Evolutionary conservation across 2,888 invertebrate genomes (phyloP).

Genomic region (Barypeithes pellucidus): DNA sequence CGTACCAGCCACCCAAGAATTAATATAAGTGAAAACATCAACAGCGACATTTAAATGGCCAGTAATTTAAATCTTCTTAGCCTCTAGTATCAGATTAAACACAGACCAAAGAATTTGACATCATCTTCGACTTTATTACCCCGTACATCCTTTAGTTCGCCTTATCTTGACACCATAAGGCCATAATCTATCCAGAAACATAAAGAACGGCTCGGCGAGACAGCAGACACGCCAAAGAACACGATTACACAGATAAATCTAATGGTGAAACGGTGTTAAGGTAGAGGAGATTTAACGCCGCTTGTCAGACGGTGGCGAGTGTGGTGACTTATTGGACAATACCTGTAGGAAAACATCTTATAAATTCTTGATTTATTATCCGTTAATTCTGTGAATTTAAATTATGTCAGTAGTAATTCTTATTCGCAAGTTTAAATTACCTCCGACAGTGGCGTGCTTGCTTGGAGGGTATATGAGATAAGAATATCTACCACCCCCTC

Average conservation of each 20-base stretch:
- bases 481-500: not conserved
- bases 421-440: too few species aligned
- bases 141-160: slow-evolving; percentile 28
- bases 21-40: not conserved
- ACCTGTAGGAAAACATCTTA: slow-evolving; percentile 57
- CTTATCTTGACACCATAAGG: slow-evolving; percentile 41
- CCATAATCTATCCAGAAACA: slow-evolving; percentile 43
- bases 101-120: slow-evolving; percentile 41
- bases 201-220: slow-evolving; percentile 57
- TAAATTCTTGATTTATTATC: slow-evolving; percentile 35
- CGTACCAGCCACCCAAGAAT: too few species aligned
- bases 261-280: slow-evolving; percentile 71
- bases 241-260: slow-evolving; percentile 71
- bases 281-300: slow-evolving; percentile 65
- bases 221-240: slow-evolving; percentile 69
- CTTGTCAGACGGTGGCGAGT: slow-evolving; percentile 46
- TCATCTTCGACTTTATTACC: slow-evolving; percentile 40
- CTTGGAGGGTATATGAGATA: too few species aligned
- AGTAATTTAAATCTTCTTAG: not conserved
- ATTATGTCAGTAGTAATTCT: too few species aligned
- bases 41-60: not conserved
- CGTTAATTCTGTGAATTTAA: not conserved
- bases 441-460: not conserved
- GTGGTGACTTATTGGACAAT: slow-evolving; percentile 65
- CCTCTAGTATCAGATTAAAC: slow-evolving; percentile 16